phyloP scores from a whole-genome alignment of 2,113 vertebrate species.

The Austrofundulus limnaeus region DNA sequence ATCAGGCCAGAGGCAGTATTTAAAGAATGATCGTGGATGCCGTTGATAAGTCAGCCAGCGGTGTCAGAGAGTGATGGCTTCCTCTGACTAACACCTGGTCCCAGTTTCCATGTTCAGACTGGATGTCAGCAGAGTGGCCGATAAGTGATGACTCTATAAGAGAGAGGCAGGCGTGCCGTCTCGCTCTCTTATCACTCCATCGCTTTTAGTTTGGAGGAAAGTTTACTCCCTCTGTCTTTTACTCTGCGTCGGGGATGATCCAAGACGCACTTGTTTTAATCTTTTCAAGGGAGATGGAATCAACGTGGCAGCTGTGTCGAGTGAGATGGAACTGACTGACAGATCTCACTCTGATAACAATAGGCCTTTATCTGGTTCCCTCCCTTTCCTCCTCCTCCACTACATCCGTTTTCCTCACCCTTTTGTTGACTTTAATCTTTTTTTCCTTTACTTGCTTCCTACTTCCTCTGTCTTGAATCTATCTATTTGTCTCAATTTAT shows the following conservation, averaged over 20 bases:
- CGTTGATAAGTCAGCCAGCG: conserved; percentile 45
- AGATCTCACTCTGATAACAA: conserved; percentile 65
- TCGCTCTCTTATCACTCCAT: conserved; percentile 48
- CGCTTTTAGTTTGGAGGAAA: conserved; percentile 51
- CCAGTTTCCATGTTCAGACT: conserved; percentile 21
- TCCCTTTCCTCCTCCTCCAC: not conserved
- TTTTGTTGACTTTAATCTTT: conserved; percentile 40
- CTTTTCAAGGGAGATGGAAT: conserved; percentile 54
- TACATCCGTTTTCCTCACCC: conserved; percentile 12
- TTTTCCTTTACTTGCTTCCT: conserved; percentile 17
- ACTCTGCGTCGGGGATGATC: conserved; percentile 34
- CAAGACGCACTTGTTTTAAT: conserved; percentile 55
- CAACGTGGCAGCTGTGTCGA: conserved; percentile 49
- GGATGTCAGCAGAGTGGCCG: conserved; percentile 49
- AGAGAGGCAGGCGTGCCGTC: conserved; percentile 38
- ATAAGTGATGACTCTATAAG: conserved; percentile 64
- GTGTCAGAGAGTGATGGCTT: conserved; percentile 49
- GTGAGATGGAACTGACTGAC: conserved; percentile 62
- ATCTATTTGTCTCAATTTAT: conserved; percentile 21
- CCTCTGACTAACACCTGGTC: conserved; percentile 47
- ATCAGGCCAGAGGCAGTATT: conserved; percentile 27
- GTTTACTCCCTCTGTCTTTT: conserved; percentile 53
- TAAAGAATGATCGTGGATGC: conserved; percentile 44
- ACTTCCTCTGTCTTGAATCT: conserved; percentile 48
- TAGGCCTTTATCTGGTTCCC: conserved; percentile 26